Conservation (phyloP, 2,888 invertebrate species). For the Epistrophe grossulariae region DNA sequence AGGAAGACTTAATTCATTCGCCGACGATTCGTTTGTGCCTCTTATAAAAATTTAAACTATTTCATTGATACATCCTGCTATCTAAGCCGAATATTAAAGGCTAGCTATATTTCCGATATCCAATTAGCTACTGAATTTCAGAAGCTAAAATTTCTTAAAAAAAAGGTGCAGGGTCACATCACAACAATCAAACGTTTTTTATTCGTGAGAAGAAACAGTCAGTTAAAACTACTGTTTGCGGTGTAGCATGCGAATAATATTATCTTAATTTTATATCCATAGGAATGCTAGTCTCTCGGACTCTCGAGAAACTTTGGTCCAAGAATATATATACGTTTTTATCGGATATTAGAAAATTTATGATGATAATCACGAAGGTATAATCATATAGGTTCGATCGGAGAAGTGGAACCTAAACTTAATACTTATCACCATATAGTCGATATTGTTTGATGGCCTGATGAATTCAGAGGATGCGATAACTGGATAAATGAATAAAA, state of each 20-base stretch:
- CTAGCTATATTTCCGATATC: slow-evolving; percentile 33
- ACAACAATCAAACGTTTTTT: slow-evolving; percentile 40
- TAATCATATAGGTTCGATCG: slow-evolving; percentile 65
- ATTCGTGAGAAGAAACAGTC: slow-evolving; percentile 55
- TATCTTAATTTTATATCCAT: slow-evolving; percentile 68
- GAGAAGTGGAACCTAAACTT: not conserved
- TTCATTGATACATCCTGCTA: slow-evolving; percentile 48
- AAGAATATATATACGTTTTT: slow-evolving; percentile 29
- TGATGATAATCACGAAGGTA: slow-evolving; percentile 52
- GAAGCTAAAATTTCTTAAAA: slow-evolving; percentile 50
- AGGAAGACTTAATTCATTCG: slow-evolving; percentile 25
- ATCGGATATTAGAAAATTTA: slow-evolving; percentile 45
- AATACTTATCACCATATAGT: slow-evolving; percentile 10
- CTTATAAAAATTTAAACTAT: slow-evolving; percentile 53
- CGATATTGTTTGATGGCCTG: slow-evolving; percentile 6
- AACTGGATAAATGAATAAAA: not conserved
- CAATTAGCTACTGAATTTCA: slow-evolving; percentile 74
- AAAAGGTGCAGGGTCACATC: slow-evolving; percentile 39
- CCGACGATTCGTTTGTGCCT: not conserved
- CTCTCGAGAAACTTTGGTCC: slow-evolving; percentile 2
- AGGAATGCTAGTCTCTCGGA: slow-evolving; percentile 50
- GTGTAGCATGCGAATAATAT: slow-evolving; percentile 60
- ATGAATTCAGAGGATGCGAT: slow-evolving; percentile 15
- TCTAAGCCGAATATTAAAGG: slow-evolving; percentile 28
- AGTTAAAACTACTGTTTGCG: slow-evolving; percentile 35